phyloP scores from a whole-genome alignment of 2,888 invertebrate species.

The Iphiclides podalirius region DNA sequence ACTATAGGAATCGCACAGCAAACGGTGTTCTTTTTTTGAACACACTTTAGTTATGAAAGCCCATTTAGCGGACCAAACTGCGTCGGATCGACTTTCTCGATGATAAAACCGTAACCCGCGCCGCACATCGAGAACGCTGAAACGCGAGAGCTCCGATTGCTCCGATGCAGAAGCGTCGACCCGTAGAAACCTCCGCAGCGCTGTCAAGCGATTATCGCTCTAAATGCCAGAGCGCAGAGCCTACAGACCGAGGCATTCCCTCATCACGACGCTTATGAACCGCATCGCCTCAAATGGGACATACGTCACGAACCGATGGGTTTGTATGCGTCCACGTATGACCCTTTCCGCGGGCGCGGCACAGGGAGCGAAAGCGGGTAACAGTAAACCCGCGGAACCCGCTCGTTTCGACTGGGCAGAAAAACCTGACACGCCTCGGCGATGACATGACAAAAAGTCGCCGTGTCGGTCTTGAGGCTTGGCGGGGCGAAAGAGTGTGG shows the following conservation, averaged over 20 bases:
- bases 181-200: slow-evolving; percentile 18
- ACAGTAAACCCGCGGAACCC: slow-evolving; percentile 14
- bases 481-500: slow-evolving; percentile 14
- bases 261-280: too few species aligned
- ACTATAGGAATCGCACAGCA: too few species aligned
- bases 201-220: too few species aligned
- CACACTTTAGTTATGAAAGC: too few species aligned
- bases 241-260: too few species aligned
- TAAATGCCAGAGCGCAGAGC: too few species aligned
- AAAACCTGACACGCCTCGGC: slow-evolving; percentile 13
- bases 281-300: too few species aligned
- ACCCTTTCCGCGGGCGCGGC: too few species aligned
- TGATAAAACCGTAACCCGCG: slow-evolving; percentile 16
- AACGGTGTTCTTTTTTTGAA: too few species aligned
- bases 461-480: slow-evolving; percentile 1
- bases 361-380: too few species aligned
- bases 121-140: slow-evolving; percentile 13
- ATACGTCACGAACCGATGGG: background rate
- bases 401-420: background rate
- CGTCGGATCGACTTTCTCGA: slow-evolving; percentile 10
- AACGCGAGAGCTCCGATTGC: slow-evolving; percentile 7
- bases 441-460: slow-evolving; percentile 18
- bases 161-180: slow-evolving; percentile 14
- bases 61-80: too few species aligned
- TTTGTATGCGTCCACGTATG: too few species aligned